Conservation (phyloP, 2,888 invertebrate genomes). For the Taenaris catops region DNA sequence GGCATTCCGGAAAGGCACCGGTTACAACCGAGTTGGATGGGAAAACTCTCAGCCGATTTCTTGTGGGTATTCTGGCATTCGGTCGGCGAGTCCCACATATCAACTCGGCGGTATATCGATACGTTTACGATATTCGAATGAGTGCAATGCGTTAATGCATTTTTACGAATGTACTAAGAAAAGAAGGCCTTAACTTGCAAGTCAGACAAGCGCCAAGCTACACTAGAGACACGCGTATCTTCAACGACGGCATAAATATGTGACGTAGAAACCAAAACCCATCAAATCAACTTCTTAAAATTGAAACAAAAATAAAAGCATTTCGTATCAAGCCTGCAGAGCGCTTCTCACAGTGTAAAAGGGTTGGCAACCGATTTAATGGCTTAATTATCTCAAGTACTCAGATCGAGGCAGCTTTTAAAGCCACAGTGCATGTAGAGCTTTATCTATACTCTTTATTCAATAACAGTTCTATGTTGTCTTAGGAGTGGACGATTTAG, state of each 20-base stretch:
- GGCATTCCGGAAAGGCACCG: no score
- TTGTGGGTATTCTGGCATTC: no score
- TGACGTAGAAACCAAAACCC: constrained; percentile 2
- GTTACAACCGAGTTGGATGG: no score
- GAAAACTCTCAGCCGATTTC: no score
- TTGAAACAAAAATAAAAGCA: constrained; percentile 56
- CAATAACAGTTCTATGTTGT: constrained; percentile 26
- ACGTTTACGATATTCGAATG: no score
- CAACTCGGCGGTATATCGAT: no score
- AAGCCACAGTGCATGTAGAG: constrained; percentile 36
- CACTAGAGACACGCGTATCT: no score
- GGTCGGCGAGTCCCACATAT: no score
- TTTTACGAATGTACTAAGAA: no score
- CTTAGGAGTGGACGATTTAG: constrained; percentile 16
- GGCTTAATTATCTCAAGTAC: constrained; percentile 73
- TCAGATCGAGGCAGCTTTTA: constrained; percentile 45
- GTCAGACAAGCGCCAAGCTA: no score
- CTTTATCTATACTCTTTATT: constrained; percentile 40
- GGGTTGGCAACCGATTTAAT: constrained; percentile 63
- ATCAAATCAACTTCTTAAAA: constrained; percentile 25
- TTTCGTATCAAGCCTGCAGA: constrained; percentile 36
- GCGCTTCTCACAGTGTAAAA: constrained; percentile 58
- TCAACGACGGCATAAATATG: background rate
- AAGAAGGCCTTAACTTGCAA: no score
- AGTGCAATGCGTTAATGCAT: no score